phyloP scores from a whole-genome alignment of 1,140 invertebrate genomes.

The Ooceraea biroi region DNA sequence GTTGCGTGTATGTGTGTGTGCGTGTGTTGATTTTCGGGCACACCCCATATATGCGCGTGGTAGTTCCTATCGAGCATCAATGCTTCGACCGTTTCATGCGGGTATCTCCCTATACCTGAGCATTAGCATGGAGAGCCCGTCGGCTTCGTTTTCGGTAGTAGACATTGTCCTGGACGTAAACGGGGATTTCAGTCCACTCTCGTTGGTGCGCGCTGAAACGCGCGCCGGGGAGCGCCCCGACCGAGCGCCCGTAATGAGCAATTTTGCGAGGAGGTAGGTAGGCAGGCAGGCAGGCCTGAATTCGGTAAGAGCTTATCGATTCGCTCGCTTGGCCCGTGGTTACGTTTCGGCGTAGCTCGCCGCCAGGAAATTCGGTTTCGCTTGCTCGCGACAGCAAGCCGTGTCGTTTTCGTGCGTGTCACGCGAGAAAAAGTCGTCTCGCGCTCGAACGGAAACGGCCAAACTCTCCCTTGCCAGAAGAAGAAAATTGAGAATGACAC shows the following conservation, averaged over 20 bases:
- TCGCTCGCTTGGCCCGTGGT: conserved; percentile 36
- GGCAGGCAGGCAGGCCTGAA: conserved; percentile 43
- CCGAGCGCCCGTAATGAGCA: conserved; percentile 45
- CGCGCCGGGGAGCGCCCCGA: conserved; percentile 15
- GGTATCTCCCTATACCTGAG: conserved; percentile 48
- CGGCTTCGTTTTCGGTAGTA: conserved; percentile 46
- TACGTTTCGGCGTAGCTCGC: conserved; percentile 37
- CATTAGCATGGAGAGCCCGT: conserved; percentile 39
- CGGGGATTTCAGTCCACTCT: conserved; percentile 3
- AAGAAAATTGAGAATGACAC: not conserved
- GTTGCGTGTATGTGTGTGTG: not conserved
- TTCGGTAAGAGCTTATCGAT: conserved; percentile 56
- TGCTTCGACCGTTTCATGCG: conserved; percentile 34
- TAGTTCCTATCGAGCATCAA: conserved; percentile 16
- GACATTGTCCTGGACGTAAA: conserved; percentile 42
- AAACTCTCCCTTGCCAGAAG: not conserved
- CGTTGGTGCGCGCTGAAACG: conserved; percentile 15
- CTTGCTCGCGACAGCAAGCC: not conserved
- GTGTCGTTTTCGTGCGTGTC: not conserved
- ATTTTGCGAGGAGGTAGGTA: conserved; percentile 51
- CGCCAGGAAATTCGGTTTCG: not conserved
- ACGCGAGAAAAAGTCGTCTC: not conserved
- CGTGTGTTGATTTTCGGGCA: conserved; percentile 35
- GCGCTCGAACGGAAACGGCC: not conserved
- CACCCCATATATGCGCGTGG: conserved; percentile 47